phyloP scores from a whole-genome alignment of 2,888 invertebrate species.

The Aporophyla nigra region DNA sequence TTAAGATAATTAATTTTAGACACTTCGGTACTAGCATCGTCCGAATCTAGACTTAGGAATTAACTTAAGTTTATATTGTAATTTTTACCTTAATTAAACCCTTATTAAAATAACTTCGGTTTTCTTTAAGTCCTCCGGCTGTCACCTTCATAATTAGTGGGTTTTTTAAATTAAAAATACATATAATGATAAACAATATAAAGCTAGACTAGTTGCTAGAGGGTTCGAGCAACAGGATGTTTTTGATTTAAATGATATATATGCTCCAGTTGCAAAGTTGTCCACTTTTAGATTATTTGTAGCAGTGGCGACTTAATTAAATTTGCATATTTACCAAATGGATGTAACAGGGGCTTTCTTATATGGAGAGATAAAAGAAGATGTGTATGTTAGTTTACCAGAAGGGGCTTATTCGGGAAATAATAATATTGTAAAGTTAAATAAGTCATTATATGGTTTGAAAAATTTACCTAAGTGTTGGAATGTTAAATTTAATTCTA shows the following conservation, averaged over 20 bases:
- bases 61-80: no score
- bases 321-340: constrained; percentile 13
- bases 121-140: no score
- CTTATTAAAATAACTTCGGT: no score
- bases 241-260: constrained; percentile 37
- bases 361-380: background rate
- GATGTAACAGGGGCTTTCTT: background rate
- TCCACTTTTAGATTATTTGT: constrained; percentile 53
- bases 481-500: no score
- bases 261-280: constrained; percentile 60
- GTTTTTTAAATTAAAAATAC: constrained; percentile 57
- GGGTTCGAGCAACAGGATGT: constrained; percentile 49
- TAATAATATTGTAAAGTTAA: background rate
- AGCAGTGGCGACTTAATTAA: constrained; percentile 11
- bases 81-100: no score
- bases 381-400: background rate
- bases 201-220: constrained; percentile 60
- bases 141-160: no score
- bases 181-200: constrained; percentile 39
- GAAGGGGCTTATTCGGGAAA: background rate
- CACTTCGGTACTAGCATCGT: no score
- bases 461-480: background rate
- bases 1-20: no score
- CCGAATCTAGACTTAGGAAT: no score
- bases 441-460: background rate